Conservation (phyloP, 2,113 vertebrate genomes). For the Choloepus hoffmanni region DNA sequence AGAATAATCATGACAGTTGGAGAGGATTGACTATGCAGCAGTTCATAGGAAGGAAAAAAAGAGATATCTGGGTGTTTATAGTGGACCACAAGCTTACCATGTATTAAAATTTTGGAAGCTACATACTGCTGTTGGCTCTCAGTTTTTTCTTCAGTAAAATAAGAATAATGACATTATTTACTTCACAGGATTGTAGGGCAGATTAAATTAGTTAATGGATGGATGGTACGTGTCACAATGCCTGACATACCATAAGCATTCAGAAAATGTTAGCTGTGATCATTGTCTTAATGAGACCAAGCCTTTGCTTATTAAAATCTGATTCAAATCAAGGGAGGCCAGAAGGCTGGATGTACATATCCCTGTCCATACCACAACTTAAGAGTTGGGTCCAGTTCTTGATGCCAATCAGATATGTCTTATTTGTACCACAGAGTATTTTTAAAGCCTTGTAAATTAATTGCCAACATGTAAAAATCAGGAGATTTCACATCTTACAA, state of each 20-base stretch:
- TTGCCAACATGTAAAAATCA: not conserved
- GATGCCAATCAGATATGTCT: not conserved
- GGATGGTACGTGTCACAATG: not conserved
- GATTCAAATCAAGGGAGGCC: slow-evolving; percentile 8
- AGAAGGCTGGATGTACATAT: not conserved
- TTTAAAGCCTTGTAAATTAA: slow-evolving; percentile 33
- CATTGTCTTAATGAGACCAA: not conserved
- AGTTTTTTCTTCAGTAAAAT: slow-evolving; percentile 16
- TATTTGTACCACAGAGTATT: not conserved
- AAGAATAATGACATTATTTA: slow-evolving; percentile 28
- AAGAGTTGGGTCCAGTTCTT: not conserved
- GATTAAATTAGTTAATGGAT: slow-evolving; percentile 53
- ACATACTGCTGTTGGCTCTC: not conserved
- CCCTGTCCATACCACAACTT: not conserved
- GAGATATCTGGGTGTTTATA: not conserved
- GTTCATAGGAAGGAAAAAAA: not conserved
- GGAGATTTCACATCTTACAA: not conserved
- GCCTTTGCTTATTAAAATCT: slow-evolving; percentile 9
- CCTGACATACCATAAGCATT: slow-evolving; percentile 6
- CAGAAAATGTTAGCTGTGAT: not conserved
- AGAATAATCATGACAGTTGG: not conserved
- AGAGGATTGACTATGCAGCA: not conserved
- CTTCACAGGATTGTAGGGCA: not conserved
- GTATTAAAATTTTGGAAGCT: slow-evolving; percentile 50
- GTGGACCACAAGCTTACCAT: not conserved